Evolutionary conservation across 2,797 vertebrate species (phyloP), one percentile per base, ranked within the genome.

Genomic region (Loris lydekkerianus): DNA sequence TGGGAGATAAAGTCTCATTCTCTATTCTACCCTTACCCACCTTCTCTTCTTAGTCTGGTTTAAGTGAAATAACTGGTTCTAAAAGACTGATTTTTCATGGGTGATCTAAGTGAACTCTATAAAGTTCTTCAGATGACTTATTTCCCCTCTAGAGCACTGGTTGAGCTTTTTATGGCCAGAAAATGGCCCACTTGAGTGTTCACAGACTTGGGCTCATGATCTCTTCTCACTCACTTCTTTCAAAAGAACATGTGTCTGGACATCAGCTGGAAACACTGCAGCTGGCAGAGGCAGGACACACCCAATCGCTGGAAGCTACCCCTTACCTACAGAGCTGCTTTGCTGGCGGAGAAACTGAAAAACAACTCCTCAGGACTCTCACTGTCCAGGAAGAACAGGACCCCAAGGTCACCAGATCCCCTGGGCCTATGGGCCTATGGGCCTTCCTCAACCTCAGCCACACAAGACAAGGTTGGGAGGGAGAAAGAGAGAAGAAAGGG

Each of bases 251-350:
- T 1, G 0, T 0, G 25, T 34, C 43, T 25, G 18, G 81, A 11
- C 10, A 7, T 8, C 37, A 18, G 3, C 8, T 1, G 15, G 86
- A 78, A 69, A 70, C 5, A 7, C 31, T 1, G 15, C 84, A 58
- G 53, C 60, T 37, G 2, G 25, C 31, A 8, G 65, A 0, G 2
- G 37, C 13, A 4, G 6, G 27, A 63, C 29, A 49, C 65, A 3
- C 0, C 2, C 29, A 49, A 14, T 31, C 0, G 0, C 56, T 10
- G 3, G 13, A 43, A 34, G 14, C 3, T 34, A 13, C 58, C 65
- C 69, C 20, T n/a, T 60, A 69, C 87, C 25, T 25, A 21, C 60
- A 27, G 72, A 46, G 46, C 90, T 13, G 25, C 53, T 13, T 3
- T 46, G 61, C 31, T 1, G 18, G 13, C 15, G 61, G 60, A 60